Evolutionary conservation across 2,888 invertebrate genomes (phyloP).

Genomic region (Latrodectus elegans): DNA sequence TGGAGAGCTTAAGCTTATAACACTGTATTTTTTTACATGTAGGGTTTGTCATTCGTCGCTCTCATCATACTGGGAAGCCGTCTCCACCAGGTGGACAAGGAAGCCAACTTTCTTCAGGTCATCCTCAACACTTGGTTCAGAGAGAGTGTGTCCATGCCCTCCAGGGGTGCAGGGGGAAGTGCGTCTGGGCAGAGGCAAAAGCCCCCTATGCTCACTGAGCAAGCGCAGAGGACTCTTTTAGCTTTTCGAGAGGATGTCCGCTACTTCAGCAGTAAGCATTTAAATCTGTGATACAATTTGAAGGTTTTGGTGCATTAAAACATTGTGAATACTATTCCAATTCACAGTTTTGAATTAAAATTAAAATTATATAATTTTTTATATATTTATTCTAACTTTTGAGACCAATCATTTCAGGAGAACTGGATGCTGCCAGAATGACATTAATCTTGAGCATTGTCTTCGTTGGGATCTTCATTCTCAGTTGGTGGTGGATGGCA

Average conservation of each 20-base stretch:
- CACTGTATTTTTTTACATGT: conserved; percentile 22
- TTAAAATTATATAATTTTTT: not conserved
- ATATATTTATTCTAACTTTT: no score
- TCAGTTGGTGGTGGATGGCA: conserved; percentile 72
- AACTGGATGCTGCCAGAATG: conserved; percentile 71
- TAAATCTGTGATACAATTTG: not conserved
- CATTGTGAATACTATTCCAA: not conserved
- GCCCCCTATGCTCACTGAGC: conserved; percentile 48
- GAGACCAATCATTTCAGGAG: conserved; percentile 55
- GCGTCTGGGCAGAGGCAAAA: conserved; percentile 19
- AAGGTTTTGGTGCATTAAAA: not conserved
- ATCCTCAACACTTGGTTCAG: conserved; percentile 70
- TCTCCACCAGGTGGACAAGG: conserved; percentile 70
- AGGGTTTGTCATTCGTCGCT: conserved; percentile 71
- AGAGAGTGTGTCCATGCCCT: conserved; percentile 42
- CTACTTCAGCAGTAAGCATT: conserved; percentile 53
- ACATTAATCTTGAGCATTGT: conserved; percentile 71
- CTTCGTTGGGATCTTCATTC: conserved; percentile 71
- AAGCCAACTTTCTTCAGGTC: conserved; percentile 68
- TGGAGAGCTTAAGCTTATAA: no score
- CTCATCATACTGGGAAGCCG: conserved; percentile 70
- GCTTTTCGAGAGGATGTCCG: conserved; percentile 64
- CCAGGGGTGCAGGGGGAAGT: conserved; percentile 24
- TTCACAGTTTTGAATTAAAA: not conserved
- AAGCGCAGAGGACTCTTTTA: conserved; percentile 53